Evolutionary conservation across 2,113 vertebrate genomes (phyloP).

Genomic region (Megatriorchis doriae): DNA sequence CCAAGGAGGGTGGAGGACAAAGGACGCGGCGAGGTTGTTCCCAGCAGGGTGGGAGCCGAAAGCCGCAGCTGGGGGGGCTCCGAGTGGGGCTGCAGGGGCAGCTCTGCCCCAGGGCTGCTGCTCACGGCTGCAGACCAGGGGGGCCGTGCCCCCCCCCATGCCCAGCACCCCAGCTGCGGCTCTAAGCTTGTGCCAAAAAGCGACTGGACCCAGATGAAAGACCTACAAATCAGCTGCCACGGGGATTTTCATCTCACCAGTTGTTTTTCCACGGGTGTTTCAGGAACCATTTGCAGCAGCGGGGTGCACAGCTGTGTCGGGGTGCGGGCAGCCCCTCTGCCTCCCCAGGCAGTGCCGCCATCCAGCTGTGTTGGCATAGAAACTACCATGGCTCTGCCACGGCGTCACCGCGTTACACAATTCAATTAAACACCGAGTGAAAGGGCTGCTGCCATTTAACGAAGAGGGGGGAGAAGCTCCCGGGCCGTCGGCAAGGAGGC

Average conservation of each 20-base stretch:
- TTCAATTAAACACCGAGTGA: background rate
- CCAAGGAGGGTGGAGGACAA: background rate
- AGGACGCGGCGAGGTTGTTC: fast-evolving
- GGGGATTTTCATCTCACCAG: fast-evolving
- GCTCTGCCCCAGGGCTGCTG: background rate
- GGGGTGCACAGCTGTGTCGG: background rate
- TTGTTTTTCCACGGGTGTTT: fast-evolving
- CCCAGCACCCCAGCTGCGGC: too few species aligned
- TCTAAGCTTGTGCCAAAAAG: too few species aligned
- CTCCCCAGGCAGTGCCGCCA: background rate
- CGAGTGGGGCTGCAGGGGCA: fast-evolving
- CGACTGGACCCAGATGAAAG: fast-evolving
- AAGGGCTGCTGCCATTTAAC: background rate
- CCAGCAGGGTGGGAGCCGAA: background rate
- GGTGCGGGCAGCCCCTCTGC: background rate
- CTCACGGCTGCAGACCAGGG: background rate
- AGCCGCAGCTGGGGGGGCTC: background rate
- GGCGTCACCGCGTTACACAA: background rate
- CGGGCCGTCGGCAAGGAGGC: fast-evolving
- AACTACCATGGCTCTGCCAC: background rate
- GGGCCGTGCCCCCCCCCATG: too few species aligned
- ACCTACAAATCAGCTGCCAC: background rate
- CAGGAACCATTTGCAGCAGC: fast-evolving
- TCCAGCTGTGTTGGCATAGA: constrained; percentile 55
- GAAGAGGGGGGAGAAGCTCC: background rate